phyloP scores from a whole-genome alignment of 2,113 vertebrate species.

The Meriones unguiculatus region DNA sequence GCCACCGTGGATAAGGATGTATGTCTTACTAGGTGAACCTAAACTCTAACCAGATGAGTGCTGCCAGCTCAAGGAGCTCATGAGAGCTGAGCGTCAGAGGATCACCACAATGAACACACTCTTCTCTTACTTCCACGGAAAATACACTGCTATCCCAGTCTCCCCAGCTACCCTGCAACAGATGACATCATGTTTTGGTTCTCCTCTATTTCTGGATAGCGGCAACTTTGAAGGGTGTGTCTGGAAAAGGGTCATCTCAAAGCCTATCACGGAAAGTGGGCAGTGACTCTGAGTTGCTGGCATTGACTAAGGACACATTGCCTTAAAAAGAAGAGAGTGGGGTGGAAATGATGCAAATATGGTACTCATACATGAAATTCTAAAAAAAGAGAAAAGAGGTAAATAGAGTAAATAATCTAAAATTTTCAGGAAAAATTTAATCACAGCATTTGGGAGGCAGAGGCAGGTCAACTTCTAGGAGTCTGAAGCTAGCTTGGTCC shows the following conservation, averaged over 20 bases:
- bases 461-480: not conserved
- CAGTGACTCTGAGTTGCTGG: not conserved
- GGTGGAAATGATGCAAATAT: not conserved
- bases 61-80: not conserved
- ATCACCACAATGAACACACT: not conserved
- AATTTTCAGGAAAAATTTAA: not conserved
- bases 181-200: not conserved
- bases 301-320: not conserved
- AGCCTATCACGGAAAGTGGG: not conserved
- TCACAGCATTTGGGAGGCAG: not conserved
- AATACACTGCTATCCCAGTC: no score
- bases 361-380: not conserved
- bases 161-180: not conserved
- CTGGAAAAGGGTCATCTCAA: not conserved
- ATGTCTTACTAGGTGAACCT: not conserved
- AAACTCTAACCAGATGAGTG: not conserved
- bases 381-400: not conserved
- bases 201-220: not conserved
- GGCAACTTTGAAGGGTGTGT: no score
- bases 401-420: not conserved
- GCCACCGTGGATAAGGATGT: not conserved
- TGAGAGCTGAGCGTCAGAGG: not conserved
- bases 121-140: no score
- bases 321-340: not conserved
- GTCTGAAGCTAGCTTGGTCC: not conserved